Evolutionary conservation across 2,797 vertebrate species (phyloP), one percentile per base, ranked within the genome.

Genomic region (Manis pentadactyla): DNA sequence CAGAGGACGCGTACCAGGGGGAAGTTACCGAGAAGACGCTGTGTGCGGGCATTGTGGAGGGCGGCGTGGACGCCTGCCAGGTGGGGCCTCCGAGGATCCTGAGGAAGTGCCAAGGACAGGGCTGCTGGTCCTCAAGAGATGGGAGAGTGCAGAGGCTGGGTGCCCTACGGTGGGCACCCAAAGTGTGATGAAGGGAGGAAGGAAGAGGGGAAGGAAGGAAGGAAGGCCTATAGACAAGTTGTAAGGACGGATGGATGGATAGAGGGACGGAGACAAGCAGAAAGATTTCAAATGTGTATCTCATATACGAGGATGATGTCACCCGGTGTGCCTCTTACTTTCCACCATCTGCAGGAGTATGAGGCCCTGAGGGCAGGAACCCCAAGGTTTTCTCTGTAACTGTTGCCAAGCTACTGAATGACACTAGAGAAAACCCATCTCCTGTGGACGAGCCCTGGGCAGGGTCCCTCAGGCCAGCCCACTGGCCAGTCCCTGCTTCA

Each of bases 31-130:
- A 95, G 53, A 98, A 97, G 96, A 99, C 99, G 99, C 96, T 99
- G 84, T 99, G 99, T 29, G 99, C 99, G 0, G 99, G 99, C 31
- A 98, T 86, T 95, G 69, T 98, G 4, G 42, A 98, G 12, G 99
- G 99, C 0, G 97, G 98, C 0, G 98, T 99, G 86, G 99, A 99
- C 81, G 98, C 99, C 55, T 99, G 99, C 97, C 99, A 99, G 99
- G 99, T 99, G 98, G 7, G 97, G 34, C 13, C 81, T 87, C 66
- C 37, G 4, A 31, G 74, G 25, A n/a, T 34, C 42, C 0, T 7
- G 64, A 61, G 71, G 31, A 13, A 73, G 46, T 77, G 59, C 71
- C 37, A 0, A 19, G 49, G 42, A 3, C 3, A 53, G 53, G 46
- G 66, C 21, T 10, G 31, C 42, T 29, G 55, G 27, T 68, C 68